Evolutionary conservation across 2,113 vertebrate genomes (phyloP), one percentile per base, ranked within the genome.

Genomic region (Eubucco bourcierii): DNA sequence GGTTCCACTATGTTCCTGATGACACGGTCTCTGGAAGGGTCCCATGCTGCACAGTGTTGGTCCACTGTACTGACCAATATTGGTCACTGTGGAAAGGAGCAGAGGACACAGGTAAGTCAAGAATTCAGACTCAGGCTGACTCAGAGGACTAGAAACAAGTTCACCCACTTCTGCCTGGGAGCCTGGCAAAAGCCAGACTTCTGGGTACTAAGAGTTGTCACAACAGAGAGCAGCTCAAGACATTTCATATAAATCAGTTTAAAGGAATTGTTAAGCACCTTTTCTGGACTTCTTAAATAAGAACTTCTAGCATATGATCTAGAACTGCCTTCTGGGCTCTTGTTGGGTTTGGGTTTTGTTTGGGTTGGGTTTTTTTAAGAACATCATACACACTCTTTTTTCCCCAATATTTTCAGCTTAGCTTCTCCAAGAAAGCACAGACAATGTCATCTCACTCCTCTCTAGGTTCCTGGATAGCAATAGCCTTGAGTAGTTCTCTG

Each of bases 401-500:
- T 19, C 15, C 52, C 17, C 10, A 7, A 7, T 41, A 75, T 37
- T 90, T 90, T 77, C 24, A 87, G 25, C 81, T 56, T 41, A 59
- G 47, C 78, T 85, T 56, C 83, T 77, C 60, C 34, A 58, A 65
- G 89, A 84, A 92, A 90, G 63, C 87, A 21, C 3, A 0, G 94
- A 72, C 83, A 55, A 37, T 10, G 39, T 33, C 55, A 19, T 64
- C 76, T 90, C 82, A 74, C 77, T 94, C 73, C 86, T 76, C 66
- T 58, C 19, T n/a, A 75, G 53, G 70, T 94, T 96, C 95, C 93
- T 97, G 89, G 89, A 90, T 10, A 93, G 87, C 91, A 95, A 56
- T 93, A 92, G 81, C 9, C 0, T 28, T 29, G 87, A 88, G 89
- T 78, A 76, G 87, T 53, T 95, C 86, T 93, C 94, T 94, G 95